These are phyloP conservation scores for Xestoiulus laeticollis DNA, from an alignment of 2,888 invertebrate genomes.

Conservation along the genomic window DNA sequence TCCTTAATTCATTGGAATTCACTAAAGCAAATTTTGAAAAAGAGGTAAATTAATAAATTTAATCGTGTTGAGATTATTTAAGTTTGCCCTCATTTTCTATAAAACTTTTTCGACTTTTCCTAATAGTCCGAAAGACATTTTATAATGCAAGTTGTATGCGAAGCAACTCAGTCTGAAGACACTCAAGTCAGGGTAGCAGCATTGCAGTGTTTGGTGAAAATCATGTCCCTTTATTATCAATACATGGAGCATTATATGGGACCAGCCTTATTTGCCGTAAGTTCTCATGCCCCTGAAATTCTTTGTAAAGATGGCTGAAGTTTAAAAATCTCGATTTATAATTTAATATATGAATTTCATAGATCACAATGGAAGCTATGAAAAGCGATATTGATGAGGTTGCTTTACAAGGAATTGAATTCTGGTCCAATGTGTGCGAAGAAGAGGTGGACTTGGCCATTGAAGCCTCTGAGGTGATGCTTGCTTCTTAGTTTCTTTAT, in stretches of 20 bases:
- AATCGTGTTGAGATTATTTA: neutral
- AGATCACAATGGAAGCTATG: constrained; percentile 98
- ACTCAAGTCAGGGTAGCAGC: constrained; percentile 95
- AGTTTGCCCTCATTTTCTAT: neutral
- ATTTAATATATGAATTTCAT: constrained; percentile 57
- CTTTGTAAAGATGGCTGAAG: neutral
- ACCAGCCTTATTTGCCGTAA: constrained; percentile 90
- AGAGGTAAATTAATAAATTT: constrained; percentile 69
- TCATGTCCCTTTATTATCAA: constrained; percentile 97
- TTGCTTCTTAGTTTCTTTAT: neutral
- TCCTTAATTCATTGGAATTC: constrained; percentile 97
- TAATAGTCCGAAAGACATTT: constrained; percentile 88
- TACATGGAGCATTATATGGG: constrained; percentile 99
- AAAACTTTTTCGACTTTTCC: neutral
- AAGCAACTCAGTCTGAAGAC: constrained; percentile 94
- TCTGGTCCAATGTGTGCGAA: constrained; percentile 99
- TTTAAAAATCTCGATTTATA: neutral
- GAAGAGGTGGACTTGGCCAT: constrained; percentile 97
- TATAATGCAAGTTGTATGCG: constrained; percentile 99
- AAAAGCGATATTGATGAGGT: constrained; percentile 96
- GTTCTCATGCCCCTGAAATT: neutral
- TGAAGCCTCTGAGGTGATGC: constrained; percentile 81
- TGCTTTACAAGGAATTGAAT: constrained; percentile 97
- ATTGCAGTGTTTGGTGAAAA: constrained; percentile 97
- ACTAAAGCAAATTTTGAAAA: constrained; percentile 98